Conservation (phyloP, 2,888 invertebrate genomes). For the Drosophila paramelanica region DNA sequence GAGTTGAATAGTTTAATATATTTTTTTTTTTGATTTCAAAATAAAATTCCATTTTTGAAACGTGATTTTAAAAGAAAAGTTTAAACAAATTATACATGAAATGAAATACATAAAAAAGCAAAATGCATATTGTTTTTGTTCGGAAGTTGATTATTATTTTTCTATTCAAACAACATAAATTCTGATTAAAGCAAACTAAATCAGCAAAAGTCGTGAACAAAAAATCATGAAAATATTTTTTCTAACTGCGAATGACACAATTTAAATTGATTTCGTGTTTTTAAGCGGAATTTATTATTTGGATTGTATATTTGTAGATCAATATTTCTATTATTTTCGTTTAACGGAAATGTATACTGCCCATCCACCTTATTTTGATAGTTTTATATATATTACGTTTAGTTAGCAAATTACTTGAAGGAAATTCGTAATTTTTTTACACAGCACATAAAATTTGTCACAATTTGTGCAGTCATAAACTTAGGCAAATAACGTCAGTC, state of each 20-base stretch:
- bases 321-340: background rate
- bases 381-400: constrained; percentile 10
- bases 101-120: background rate
- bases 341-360: too few relatives aligned
- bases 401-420: constrained; percentile 67
- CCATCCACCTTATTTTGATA: too few relatives aligned
- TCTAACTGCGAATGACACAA: too few relatives aligned
- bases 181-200: background rate
- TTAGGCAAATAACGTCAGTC: constrained; percentile 58
- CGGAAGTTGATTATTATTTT: background rate
- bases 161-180: background rate
- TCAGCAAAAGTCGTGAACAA: background rate
- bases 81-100: background rate
- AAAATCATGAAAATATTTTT: background rate
- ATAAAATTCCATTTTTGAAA: background rate
- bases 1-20: too few relatives aligned
- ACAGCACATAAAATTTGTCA: constrained; percentile 60
- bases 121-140: background rate
- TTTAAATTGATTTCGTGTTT: background rate
- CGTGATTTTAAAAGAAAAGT: background rate
- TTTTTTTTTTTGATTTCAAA: too few relatives aligned
- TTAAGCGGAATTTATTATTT: too few relatives aligned
- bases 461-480: constrained; percentile 67
- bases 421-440: constrained; percentile 60
- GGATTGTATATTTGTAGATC: background rate